Evolutionary conservation across 2,113 vertebrate species (phyloP), one percentile per base, ranked within the genome.

Genomic region (Ifrita kowaldi): DNA sequence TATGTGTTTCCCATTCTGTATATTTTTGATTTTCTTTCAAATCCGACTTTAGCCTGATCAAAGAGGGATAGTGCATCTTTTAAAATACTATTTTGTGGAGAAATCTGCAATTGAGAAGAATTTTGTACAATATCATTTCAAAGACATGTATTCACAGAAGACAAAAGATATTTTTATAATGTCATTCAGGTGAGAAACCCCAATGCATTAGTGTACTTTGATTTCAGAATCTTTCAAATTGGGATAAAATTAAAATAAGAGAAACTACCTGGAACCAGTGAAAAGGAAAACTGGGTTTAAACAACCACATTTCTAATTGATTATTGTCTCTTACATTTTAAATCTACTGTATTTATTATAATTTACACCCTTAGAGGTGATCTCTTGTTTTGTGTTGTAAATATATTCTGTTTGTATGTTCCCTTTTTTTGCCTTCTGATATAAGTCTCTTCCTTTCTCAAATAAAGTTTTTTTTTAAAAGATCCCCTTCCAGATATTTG

Each of bases 381-480:
- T 96, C 85, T 98, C 96, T 97, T 98, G 98, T 98, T 98, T 98
- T 98, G 98, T 99, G 98, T 99, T 98, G 98, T 98, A 98, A 98
- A 98, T 99, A 98, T 98, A 98, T 98, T 97, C 98, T 98, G 98
- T 99, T 98, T 99, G 98, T 98, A 98, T 98, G 98, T 98, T 98
- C 97, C 98, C 97, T 97, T 98, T 98, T 97, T 98, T 98, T 98
- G 98, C 98, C 98, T 99, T 98, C 98, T 98, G 98, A 98, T 99
- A 99, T 98, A 98, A 98, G 98, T 98, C 97, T 98, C 95, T 98
- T 98, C 97, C 97, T 98, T 99, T 99, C 98, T 98, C 96, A 97
- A 99, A 99, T 99, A 99, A 99, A 99, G 98, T 98, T 98, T 98
- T 99, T 98, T 99, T 98, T 98, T 98, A 97, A 98, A 98, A 98